A percentile compares a stretch with the other conserved stretches of the same genome.
phyloP scores from a whole-genome alignment of 2,797 vertebrate genomes.

The Pelodytes ibericus region DNA sequence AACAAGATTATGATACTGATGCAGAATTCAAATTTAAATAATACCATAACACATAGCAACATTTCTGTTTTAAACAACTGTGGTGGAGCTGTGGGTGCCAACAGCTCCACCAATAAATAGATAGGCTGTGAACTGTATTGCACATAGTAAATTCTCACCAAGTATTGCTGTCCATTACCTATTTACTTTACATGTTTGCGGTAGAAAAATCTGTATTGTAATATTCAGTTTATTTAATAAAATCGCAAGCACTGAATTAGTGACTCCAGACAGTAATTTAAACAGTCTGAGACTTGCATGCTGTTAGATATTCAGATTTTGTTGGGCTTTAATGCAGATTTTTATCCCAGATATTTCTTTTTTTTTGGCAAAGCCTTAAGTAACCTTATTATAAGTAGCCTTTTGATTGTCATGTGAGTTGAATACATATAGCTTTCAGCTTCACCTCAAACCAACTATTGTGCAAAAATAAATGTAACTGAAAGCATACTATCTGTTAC shows the following conservation, averaged over 20 bases:
- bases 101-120: neutral
- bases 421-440: neutral
- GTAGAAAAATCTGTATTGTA: slow-evolving; percentile 1
- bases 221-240: neutral
- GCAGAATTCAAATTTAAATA: no score
- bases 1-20: no score
- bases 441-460: neutral
- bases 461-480: neutral
- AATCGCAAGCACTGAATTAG: neutral
- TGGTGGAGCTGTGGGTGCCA: neutral
- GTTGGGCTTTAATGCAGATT: neutral
- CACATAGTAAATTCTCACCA: no score
- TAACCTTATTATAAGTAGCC: slow-evolving; percentile 30
- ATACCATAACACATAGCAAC: no score
- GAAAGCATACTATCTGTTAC: slow-evolving; percentile 15
- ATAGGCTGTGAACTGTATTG: neutral
- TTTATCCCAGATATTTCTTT: neutral
- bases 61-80: neutral
- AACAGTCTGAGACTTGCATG: slow-evolving; percentile 10
- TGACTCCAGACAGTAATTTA: slow-evolving; percentile 28
- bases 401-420: slow-evolving; percentile 37
- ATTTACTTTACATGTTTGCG: neutral
- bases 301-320: slow-evolving; percentile 14
- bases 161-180: neutral
- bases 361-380: slow-evolving; percentile 20